Evolutionary conservation across 2,797 vertebrate genomes (phyloP).

Genomic region (Centropyge bicolor): DNA sequence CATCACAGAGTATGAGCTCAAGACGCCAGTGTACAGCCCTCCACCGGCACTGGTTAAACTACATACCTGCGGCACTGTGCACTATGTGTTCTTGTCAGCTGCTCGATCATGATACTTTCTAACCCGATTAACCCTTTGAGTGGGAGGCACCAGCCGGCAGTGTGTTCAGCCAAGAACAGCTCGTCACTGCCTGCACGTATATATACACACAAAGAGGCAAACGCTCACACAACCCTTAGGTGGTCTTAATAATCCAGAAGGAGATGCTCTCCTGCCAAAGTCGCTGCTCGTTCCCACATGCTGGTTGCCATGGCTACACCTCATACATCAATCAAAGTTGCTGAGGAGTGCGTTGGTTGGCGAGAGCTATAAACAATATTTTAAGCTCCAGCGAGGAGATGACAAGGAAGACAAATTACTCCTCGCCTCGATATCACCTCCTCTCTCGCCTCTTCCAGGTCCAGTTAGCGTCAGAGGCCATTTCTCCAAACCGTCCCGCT

Average conservation of each 20-base stretch:
- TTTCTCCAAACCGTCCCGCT: not conserved
- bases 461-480: slow-evolving; percentile 15
- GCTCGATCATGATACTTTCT: slow-evolving; percentile 35
- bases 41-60: slow-evolving; percentile 1
- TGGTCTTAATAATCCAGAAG: slow-evolving; percentile 61
- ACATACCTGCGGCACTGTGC: slow-evolving; percentile 35
- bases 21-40: slow-evolving; percentile 6
- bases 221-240: slow-evolving; percentile 47
- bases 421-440: slow-evolving; percentile 14
- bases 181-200: not conserved
- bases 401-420: slow-evolving; percentile 63
- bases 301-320: slow-evolving; percentile 70
- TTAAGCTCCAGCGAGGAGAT: slow-evolving; percentile 55
- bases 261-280: slow-evolving; percentile 66
- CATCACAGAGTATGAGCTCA: slow-evolving; percentile 17
- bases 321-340: slow-evolving; percentile 74
- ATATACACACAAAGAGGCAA: slow-evolving; percentile 10
- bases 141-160: slow-evolving; percentile 43
- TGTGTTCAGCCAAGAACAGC: slow-evolving; percentile 22
- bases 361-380: slow-evolving; percentile 67
- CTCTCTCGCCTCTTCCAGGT: slow-evolving; percentile 15
- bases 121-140: slow-evolving; percentile 60
- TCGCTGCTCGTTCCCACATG: slow-evolving; percentile 54
- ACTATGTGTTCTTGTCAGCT: slow-evolving; percentile 28
- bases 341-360: slow-evolving; percentile 60